phyloP scores from a whole-genome alignment of 2,888 invertebrate genomes.

The Achlya flavicornis region DNA sequence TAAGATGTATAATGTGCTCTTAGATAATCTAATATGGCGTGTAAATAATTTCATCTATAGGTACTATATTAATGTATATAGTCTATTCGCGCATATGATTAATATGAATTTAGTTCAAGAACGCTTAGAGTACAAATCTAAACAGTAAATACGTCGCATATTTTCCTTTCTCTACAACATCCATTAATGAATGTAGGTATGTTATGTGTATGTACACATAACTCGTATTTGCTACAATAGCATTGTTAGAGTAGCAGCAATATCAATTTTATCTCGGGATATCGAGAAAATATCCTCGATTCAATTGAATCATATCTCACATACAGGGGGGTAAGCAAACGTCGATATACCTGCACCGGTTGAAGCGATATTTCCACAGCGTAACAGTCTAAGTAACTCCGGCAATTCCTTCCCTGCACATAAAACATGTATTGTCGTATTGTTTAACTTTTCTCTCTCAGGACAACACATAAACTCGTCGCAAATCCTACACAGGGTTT shows the following conservation, averaged over 20 bases:
- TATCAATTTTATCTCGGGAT: slow-evolving; percentile 35
- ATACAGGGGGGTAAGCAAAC: slow-evolving; percentile 22
- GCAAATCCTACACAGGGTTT: slow-evolving; percentile 65
- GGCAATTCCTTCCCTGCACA: slow-evolving; percentile 47
- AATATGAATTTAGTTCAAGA: no score
- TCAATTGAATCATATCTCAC: slow-evolving; percentile 39
- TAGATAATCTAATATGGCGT: no score
- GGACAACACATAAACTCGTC: slow-evolving; percentile 65
- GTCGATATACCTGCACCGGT: slow-evolving; percentile 12
- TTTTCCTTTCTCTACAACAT: background rate
- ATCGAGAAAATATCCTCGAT: slow-evolving; percentile 29
- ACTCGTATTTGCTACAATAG: background rate
- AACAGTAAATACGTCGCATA: background rate
- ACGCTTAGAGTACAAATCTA: no score
- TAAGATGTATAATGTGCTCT: no score
- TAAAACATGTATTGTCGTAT: slow-evolving; percentile 51
- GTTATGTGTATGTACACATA: background rate
- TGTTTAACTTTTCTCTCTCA: slow-evolving; percentile 65
- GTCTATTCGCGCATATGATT: no score
- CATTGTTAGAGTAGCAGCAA: slow-evolving; percentile 24
- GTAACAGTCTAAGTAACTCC: slow-evolving; percentile 33
- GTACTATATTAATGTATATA: no score
- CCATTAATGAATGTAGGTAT: background rate
- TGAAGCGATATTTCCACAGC: slow-evolving; percentile 26
- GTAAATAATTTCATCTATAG: no score